A percentile compares a stretch with the other conserved stretches of the same genome.
phyloP scores from a whole-genome alignment of 2,888 invertebrate genomes.

The Erebia aethiops region DNA sequence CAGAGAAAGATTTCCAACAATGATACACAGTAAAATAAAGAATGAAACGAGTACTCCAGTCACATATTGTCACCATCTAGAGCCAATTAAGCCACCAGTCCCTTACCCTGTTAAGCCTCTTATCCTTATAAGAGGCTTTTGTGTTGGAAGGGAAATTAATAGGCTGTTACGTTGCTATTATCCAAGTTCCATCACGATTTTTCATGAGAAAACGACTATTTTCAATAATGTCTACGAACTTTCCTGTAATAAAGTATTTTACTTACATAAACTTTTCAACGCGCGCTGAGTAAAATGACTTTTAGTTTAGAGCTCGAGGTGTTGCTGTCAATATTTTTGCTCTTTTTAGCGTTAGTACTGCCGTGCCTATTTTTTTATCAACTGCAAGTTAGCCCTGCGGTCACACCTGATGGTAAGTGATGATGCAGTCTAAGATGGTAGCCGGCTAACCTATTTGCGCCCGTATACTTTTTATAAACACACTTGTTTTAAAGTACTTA shows the following conservation, averaged over 20 bases:
- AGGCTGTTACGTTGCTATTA: conserved; percentile 2
- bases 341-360: no score
- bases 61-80: conserved; percentile 9
- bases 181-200: conserved; percentile 1
- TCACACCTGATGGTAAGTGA: no score
- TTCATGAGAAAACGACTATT: neutral
- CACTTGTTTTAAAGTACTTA: no score
- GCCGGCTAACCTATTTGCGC: no score
- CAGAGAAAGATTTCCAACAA: neutral
- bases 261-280: no score
- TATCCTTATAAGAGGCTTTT: conserved; percentile 7
- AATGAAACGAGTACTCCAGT: neutral
- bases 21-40: neutral
- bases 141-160: conserved; percentile 13
- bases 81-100: conserved; percentile 8
- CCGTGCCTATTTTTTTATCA: no score
- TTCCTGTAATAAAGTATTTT: neutral
- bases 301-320: no score
- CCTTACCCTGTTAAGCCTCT: conserved; percentile 13
- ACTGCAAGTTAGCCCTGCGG: no score
- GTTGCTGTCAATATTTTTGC: no score
- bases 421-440: no score
- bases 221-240: neutral
- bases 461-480: no score
- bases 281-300: no score